phyloP scores from a whole-genome alignment of 1,140 invertebrate genomes.

The Phortica variegata region DNA sequence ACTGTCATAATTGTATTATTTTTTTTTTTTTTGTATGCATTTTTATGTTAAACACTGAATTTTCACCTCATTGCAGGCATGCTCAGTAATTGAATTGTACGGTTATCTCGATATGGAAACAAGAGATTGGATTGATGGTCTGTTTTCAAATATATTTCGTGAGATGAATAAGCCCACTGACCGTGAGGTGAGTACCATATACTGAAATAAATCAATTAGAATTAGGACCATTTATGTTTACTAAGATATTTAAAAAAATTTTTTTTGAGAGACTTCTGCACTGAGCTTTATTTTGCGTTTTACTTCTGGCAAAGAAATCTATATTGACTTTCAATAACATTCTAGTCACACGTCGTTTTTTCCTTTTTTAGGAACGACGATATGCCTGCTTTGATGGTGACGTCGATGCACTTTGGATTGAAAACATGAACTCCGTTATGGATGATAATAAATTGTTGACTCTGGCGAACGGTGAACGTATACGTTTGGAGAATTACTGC shows the following conservation, averaged over 20 bases:
- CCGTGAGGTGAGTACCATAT: constrained; percentile 57
- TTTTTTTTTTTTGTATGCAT: constrained; percentile 2
- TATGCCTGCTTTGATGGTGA: constrained; percentile 92
- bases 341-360: background rate
- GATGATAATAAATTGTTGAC: constrained; percentile 90
- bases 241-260: no score
- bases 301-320: no score
- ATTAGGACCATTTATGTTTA: no score
- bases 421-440: constrained; percentile 97
- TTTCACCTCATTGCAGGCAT: constrained; percentile 64
- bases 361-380: constrained; percentile 63
- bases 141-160: constrained; percentile 86
- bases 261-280: no score
- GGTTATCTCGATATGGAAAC: constrained; percentile 83
- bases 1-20: constrained; percentile 19
- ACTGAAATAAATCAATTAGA: no score
- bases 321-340: no score
- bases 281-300: no score
- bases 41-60: background rate
- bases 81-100: constrained; percentile 84
- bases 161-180: constrained; percentile 80
- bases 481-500: constrained; percentile 77
- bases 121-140: constrained; percentile 88
- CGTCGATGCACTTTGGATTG: constrained; percentile 90
- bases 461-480: constrained; percentile 86